phyloP scores from a whole-genome alignment of 2,113 vertebrate genomes.

The Paratilapia polleni region DNA sequence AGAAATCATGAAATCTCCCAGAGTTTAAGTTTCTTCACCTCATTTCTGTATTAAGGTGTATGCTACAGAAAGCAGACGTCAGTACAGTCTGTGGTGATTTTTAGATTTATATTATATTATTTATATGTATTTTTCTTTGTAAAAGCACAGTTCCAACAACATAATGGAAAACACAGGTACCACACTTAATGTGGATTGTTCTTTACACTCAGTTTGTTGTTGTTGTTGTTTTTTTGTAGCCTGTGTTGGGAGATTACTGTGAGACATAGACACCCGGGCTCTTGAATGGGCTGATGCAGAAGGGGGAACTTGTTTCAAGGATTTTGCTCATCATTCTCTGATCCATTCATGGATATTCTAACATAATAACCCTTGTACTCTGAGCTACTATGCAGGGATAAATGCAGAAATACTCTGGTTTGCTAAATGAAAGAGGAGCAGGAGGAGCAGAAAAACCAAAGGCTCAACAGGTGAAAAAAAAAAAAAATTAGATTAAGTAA shows the following conservation, averaged over 20 bases:
- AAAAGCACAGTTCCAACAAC: too few relatives aligned
- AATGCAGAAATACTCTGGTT: neutral
- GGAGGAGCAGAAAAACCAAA: neutral
- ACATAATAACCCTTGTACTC: constrained; percentile 6
- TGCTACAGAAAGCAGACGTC: neutral
- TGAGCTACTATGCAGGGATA: neutral
- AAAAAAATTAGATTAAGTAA: neutral
- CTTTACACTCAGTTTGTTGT: too few relatives aligned
- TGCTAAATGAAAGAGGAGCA: neutral
- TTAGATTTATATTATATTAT: too few relatives aligned
- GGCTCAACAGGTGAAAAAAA: neutral
- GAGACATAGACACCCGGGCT: constrained; percentile 10
- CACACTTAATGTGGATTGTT: neutral
- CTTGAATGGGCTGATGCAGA: constrained; percentile 6
- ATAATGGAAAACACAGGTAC: too few relatives aligned
- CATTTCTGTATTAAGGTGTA: neutral
- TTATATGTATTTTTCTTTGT: too few relatives aligned
- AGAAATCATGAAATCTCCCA: neutral
- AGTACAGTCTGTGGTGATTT: too few relatives aligned
- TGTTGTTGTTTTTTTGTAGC: too few relatives aligned
- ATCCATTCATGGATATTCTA: constrained; percentile 10
- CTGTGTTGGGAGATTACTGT: constrained; percentile 29
- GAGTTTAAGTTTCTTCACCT: neutral
- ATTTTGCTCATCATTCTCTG: constrained; percentile 19
- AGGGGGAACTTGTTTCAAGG: constrained; percentile 10